Conservation (phyloP, 2,797 vertebrate species). For the Anguilla anguilla region DNA sequence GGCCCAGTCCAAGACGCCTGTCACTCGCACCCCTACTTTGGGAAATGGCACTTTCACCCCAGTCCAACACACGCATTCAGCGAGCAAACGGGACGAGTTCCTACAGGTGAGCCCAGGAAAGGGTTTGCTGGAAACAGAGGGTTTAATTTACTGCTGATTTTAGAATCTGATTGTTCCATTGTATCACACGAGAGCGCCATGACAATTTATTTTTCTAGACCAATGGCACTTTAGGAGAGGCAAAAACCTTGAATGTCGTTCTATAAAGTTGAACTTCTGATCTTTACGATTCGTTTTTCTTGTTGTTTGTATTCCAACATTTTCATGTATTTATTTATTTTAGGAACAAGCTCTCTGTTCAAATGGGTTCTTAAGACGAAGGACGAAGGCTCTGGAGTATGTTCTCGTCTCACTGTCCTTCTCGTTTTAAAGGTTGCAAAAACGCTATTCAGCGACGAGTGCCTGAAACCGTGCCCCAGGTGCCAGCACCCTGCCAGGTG, state of each 20-base stretch:
- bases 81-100: conserved; percentile 82
- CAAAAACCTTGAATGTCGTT: neutral
- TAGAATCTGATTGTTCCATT: neutral
- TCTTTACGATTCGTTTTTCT: neutral
- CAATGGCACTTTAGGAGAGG: neutral
- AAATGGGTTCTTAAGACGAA: neutral
- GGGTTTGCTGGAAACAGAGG: neutral
- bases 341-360: neutral
- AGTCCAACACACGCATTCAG: conserved; percentile 59
- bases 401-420: neutral
- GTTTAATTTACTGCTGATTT: neutral
- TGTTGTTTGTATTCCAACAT: neutral
- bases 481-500: conserved; percentile 91
- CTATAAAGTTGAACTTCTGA: neutral
- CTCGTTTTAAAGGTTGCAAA: conserved; percentile 80
- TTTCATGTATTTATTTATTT: neutral
- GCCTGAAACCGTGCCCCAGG: conserved; percentile 87
- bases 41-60: conserved; percentile 65
- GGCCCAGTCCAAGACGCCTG: conserved; percentile 79
- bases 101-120: conserved; percentile 74
- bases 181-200: neutral
- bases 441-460: conserved; percentile 90
- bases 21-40: conserved; percentile 69
- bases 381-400: neutral
- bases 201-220: neutral